phyloP scores from a whole-genome alignment of 2,888 invertebrate genomes.

The Pelosia muscerda region DNA sequence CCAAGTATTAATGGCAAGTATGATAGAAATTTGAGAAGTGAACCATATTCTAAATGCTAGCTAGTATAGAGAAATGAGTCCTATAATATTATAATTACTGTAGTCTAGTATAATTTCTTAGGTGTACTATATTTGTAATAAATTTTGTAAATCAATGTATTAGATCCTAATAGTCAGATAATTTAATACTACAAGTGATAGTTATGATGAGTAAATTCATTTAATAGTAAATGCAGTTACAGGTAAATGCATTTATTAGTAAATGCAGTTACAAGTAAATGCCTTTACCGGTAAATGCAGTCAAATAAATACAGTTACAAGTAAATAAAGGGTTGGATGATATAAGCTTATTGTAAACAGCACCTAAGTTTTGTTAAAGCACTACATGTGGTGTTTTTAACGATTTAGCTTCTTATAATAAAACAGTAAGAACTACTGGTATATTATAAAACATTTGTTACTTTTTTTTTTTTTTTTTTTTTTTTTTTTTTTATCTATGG shows the following conservation, averaged over 20 bases:
- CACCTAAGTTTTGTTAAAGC: no score
- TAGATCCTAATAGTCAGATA: background rate
- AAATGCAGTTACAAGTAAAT: background rate
- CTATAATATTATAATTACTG: conserved; percentile 15
- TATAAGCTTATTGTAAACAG: no score
- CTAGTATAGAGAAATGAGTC: conserved; percentile 20
- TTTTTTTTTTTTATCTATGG: no score
- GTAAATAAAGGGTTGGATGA: no score
- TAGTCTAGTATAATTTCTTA: conserved; percentile 11
- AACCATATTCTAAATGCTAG: conserved; percentile 18
- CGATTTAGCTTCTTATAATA: no score
- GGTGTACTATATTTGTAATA: background rate
- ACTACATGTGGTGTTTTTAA: no score
- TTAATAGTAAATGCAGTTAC: no score
- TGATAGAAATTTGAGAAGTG: background rate
- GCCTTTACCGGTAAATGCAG: no score
- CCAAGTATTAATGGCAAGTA: background rate
- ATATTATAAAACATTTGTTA: no score
- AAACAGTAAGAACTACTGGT: no score
- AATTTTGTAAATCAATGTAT: background rate
- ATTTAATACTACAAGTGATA: background rate
- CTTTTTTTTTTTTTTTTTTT: background rate
- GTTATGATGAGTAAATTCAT: no score
- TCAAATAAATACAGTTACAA: no score
- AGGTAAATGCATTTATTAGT: background rate